Percentiles rank a stretch among this genome's conserved stretches.
These are phyloP conservation scores for Zapornia atra DNA, from an alignment of 2,113 vertebrate species.

Conservation along the genomic window DNA sequence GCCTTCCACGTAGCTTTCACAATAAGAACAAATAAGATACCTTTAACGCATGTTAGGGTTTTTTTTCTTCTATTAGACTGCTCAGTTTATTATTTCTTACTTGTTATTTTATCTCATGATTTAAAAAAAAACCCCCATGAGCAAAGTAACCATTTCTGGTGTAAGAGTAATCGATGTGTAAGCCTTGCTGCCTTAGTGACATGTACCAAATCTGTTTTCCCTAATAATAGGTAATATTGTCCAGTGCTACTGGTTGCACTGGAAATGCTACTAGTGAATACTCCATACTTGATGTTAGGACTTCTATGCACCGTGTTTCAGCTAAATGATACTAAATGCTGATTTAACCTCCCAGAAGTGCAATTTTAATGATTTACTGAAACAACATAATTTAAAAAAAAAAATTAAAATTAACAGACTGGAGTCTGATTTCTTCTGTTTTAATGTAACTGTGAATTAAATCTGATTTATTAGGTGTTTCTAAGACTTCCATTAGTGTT, in stretches of 20 bases:
- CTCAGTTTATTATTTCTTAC: not conserved
- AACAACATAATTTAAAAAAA: not conserved
- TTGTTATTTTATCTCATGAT: not conserved
- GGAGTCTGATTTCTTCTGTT: not conserved
- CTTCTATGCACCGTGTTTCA: not conserved
- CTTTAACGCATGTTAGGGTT: not conserved
- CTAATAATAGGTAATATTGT: not conserved
- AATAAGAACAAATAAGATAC: not conserved
- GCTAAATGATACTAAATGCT: not conserved
- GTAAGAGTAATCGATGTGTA: not conserved
- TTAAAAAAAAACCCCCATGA: not conserved
- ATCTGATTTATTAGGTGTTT: not conserved
- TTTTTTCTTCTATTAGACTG: not conserved
- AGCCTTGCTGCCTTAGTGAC: not conserved
- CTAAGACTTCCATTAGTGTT: not conserved
- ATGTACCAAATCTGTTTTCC: not conserved
- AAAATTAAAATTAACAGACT: not conserved
- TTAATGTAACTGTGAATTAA: not conserved
- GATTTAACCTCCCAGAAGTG: not conserved
- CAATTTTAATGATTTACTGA: not conserved
- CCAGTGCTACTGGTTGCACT: not conserved
- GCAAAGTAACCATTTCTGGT: not conserved
- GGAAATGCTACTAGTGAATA: not conserved
- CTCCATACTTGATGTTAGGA: no score
- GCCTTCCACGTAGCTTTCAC: not conserved